Evolutionary conservation across 1,140 invertebrate genomes (phyloP), one percentile per base, ranked within the genome.

Genomic region (Zaprionus nigranus): DNA sequence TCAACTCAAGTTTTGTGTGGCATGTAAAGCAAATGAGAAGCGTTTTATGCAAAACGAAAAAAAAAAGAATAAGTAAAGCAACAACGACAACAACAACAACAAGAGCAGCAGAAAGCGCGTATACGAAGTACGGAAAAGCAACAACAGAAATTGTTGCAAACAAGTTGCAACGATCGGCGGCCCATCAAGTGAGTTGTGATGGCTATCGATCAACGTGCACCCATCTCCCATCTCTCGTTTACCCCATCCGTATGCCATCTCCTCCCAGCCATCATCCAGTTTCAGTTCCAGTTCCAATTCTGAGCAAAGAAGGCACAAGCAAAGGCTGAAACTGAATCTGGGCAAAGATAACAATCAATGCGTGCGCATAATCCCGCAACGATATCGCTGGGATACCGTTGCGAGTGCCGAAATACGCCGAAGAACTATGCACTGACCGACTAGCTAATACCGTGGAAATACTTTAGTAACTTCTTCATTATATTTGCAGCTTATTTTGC

Each of bases 11-110:
- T 62, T 75, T 72, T 59, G 73, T 59, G 73, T 75, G 78, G 85
- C 85, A 87, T 87, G 84, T 87, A 88, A 88, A 84, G 85, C 81
- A 88, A 88, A 88, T 88, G 85, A 90, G 85, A 75, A 67, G 86
- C 78, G 63, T 77, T 84, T 88, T 88, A 88, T 88, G 85, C 85
- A 88, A 88, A 88, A 61, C 66, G 22, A 24, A 51, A 71, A 58
- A 78, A 70, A 61, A 36, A 58, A 56, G n/a, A 40, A 46, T 40
- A 34, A n/a, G 26, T 34, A 53, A 40, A n/a, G 38, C 61, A 69
- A 57, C 30, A 30, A 9, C 7, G 11, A 9, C 28, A 30, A 9
- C 7, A 34, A 9, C 28, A 30, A 7, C 26, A 28, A 28, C 26
- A 28, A 7, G 5, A 28, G 28, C 30, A 3, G 30, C 30, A 34